Evolutionary conservation across 2,797 vertebrate species (phyloP), one percentile per base, ranked within the genome.

Genomic region (Hypotaenidia okinawae): DNA sequence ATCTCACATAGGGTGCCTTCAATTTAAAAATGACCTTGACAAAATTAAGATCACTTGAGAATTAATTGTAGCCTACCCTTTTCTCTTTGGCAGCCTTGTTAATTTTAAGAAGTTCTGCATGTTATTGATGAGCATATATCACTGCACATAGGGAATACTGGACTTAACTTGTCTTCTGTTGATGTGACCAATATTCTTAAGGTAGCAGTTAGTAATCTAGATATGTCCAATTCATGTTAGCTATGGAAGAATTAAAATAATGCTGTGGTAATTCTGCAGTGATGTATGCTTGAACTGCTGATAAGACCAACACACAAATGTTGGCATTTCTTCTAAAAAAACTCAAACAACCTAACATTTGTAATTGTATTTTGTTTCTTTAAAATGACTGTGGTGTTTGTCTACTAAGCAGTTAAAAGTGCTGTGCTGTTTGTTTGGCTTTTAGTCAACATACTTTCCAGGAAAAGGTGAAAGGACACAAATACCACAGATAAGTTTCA

Each of bases 381-480:
- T 73, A 54, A 83, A 87, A 73, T 76, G 89, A 47, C 63, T 72
- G 68, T 6, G 1, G 41, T 84, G 45, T 92, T 97, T 96, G 90
- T 81, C 62, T 95, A 2, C 66, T 85, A 54, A 52, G 84, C 84
- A 81, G 90, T 78, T 94, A 3, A 95, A 95, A 93, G 75, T 87
- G 76, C 90, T 94, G 84, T 93, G 92, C 93, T 95, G 84, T 95
- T 96, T 97, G 88, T 93, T 96, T 96, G 95, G 94, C 94, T 95
- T 95, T 95, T 90, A 93, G 89, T 94, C 95, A 96, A 67, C 59
- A 59, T 76, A 87, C 96, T 97, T 97, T 96, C 93, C 96, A 97
- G 96, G 97, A 96, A 94, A 94, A 96, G 97, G 96, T 96, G 94
- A 97, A 97, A 96, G 96, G 92, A 95, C 94, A 91, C 90, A 80